Percentiles rank a stretch among this genome's conserved stretches.
Conservation (phyloP, 2,797 vertebrate genomes). For the Astyanax mexicanus region DNA sequence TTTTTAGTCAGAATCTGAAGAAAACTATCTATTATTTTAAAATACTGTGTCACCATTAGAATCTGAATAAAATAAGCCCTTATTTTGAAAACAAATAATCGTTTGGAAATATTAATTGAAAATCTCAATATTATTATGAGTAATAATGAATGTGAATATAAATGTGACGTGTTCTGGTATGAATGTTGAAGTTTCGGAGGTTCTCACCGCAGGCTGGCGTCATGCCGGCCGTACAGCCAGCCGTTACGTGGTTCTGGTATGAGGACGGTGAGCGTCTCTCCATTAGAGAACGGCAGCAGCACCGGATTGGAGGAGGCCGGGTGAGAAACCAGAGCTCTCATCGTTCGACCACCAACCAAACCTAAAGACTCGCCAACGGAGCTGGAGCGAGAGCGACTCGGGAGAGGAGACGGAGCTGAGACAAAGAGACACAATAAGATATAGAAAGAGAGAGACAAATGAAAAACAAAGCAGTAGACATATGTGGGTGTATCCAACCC, state of each 20-base stretch:
- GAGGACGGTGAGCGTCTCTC: conserved; percentile 84
- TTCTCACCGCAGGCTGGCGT: conserved; percentile 85
- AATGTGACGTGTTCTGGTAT: not conserved
- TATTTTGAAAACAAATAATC: too few species aligned
- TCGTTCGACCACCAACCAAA: conserved; percentile 69
- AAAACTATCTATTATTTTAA: too few species aligned
- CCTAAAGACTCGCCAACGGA: conserved; percentile 87
- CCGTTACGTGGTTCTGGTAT: conserved; percentile 90
- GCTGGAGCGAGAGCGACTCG: conserved; percentile 81
- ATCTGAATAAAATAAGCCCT: too few species aligned
- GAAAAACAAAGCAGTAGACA: too few species aligned
- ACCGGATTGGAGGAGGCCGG: conserved; percentile 86
- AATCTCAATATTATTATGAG: too few species aligned
- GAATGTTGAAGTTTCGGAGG: not conserved
- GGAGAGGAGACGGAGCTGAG: conserved; percentile 78
- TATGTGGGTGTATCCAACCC: too few species aligned
- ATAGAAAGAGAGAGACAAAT: not conserved
- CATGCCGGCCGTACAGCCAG: conserved; percentile 93
- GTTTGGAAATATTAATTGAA: too few species aligned
- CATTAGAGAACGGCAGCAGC: conserved; percentile 85
- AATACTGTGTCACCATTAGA: too few species aligned
- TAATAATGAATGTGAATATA: too few species aligned
- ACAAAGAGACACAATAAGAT: not conserved
- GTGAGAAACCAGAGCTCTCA: conserved; percentile 88
- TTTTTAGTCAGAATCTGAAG: too few species aligned